A percentile compares a stretch with the other conserved stretches of the same genome.
These are phyloP conservation scores for Valencia hispanica DNA, from an alignment of 2,797 vertebrate species.

Conservation along the genomic window DNA sequence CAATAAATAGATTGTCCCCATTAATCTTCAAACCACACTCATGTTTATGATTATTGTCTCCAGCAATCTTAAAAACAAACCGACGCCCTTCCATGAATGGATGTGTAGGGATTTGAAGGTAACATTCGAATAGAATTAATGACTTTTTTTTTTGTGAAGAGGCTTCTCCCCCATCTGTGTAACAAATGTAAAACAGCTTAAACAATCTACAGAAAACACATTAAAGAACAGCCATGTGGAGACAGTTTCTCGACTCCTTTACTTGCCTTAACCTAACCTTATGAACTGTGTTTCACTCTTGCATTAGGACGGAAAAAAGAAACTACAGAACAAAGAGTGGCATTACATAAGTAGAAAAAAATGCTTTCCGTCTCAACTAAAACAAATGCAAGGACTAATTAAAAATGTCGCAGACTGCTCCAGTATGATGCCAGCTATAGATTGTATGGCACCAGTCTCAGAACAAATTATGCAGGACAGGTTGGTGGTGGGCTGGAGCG, in stretches of 20 bases:
- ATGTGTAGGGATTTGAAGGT: background rate
- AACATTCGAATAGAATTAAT: background rate
- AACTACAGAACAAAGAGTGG: background rate
- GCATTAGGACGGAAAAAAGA: background rate
- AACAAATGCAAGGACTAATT: background rate
- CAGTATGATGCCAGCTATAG: background rate
- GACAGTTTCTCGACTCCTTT: background rate
- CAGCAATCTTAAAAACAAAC: no score
- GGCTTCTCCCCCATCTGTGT: background rate
- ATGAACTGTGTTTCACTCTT: background rate
- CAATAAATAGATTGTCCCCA: no score
- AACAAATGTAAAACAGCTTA: background rate
- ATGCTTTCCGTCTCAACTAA: background rate
- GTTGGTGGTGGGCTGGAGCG: conserved; percentile 41
- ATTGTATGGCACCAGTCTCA: conserved; percentile 3
- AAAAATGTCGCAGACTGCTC: conserved; percentile 2
- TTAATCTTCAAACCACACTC: no score
- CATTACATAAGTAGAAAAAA: background rate
- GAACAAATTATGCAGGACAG: conserved; percentile 16
- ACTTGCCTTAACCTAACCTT: background rate
- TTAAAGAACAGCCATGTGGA: background rate
- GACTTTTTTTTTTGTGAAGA: background rate
- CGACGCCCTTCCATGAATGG: background rate
- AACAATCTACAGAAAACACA: background rate
- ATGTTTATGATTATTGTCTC: no score